Conservation (phyloP, 2,888 invertebrate species). For the Leptopterna dolabrata region DNA sequence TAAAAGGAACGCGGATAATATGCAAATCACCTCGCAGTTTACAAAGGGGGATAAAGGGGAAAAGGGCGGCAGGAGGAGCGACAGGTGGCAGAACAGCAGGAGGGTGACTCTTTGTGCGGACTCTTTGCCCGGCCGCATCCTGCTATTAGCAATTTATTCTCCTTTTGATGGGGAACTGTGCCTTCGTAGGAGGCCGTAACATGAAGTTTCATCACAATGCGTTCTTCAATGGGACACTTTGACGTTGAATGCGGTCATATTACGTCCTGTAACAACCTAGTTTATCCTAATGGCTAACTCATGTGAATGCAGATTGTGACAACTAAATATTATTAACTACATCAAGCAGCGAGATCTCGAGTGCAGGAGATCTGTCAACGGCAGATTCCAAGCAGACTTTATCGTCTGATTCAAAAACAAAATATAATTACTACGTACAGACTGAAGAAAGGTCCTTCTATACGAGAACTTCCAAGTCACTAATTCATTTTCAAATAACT, state of each 20-base stretch:
- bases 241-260: not conserved
- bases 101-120: not conserved
- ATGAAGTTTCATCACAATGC: not conserved
- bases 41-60: not conserved
- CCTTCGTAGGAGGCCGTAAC: not conserved
- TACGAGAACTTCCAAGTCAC: too few relatives aligned
- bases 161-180: not conserved
- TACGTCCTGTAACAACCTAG: too few relatives aligned
- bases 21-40: not conserved
- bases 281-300: too few relatives aligned
- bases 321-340: too few relatives aligned
- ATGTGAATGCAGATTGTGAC: too few relatives aligned
- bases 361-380: too few relatives aligned
- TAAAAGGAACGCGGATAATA: not conserved
- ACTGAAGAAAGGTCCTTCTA: too few relatives aligned
- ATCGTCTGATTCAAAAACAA: too few relatives aligned
- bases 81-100: not conserved
- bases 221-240: not conserved
- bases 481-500: too few relatives aligned
- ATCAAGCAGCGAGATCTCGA: too few relatives aligned
- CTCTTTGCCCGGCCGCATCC: not conserved
- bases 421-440: too few relatives aligned
- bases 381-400: too few relatives aligned
- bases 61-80: not conserved
- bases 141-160: not conserved